These are phyloP conservation scores for Coenonympha glycerion DNA, from an alignment of 2,888 invertebrate species.

Conservation along the genomic window DNA sequence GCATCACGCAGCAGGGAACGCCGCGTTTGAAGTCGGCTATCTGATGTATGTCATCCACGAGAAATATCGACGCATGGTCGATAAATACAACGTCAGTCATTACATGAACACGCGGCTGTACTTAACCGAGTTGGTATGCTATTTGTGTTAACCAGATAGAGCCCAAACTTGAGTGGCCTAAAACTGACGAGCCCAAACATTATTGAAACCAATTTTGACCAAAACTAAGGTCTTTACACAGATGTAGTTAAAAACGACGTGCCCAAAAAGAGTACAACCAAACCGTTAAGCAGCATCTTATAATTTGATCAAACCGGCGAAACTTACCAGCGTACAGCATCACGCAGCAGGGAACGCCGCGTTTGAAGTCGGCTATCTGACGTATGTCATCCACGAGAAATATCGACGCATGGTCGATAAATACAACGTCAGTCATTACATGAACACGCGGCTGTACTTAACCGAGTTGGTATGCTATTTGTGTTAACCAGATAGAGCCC, in stretches of 20 bases:
- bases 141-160: constrained; percentile 20
- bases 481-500: constrained; percentile 25
- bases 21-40: constrained; percentile 28
- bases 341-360: constrained; percentile 12
- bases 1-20: constrained; percentile 7
- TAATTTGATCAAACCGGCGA: constrained; percentile 23
- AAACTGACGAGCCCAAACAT: no score
- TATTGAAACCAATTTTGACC: no score
- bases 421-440: constrained; percentile 25
- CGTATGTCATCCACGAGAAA: constrained; percentile 34
- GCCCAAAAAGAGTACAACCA: no score
- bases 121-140: constrained; percentile 21
- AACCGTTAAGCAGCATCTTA: no score
- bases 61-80: constrained; percentile 43
- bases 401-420: constrained; percentile 44
- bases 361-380: constrained; percentile 28
- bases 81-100: constrained; percentile 32
- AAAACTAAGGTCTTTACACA: no score
- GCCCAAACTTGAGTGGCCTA: no score
- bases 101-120: constrained; percentile 15
- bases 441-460: constrained; percentile 17
- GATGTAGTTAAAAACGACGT: no score
- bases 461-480: constrained; percentile 21
- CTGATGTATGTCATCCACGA: constrained; percentile 32
- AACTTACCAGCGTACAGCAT: constrained; percentile 13